Evolutionary conservation across 2,888 invertebrate species (phyloP), one percentile per base, ranked within the genome.

Genomic region (Petrolisthes cinctipes): DNA sequence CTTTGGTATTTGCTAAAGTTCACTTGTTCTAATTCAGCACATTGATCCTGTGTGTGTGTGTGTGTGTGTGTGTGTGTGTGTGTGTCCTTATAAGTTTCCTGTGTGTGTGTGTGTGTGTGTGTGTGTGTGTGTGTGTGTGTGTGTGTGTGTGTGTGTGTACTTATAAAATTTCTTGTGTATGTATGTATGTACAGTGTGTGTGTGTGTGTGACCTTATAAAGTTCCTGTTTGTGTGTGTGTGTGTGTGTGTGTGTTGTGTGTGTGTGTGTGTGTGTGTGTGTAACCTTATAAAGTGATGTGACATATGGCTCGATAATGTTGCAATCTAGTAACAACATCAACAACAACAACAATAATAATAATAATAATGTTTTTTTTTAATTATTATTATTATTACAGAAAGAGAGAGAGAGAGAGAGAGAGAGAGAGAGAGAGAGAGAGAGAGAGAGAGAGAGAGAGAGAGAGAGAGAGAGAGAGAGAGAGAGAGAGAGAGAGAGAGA

Each of bases 391-490:
- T 37, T 37, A 37, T 37, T n/a, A n/a, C n/a, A 61, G 23, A 81
- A 20, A 20, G 17, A 51, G 20, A 76, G 20, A 76, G 37, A 76
- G 37, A 76, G 37, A 37, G 37, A 76, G 51, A 76, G 11, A 51
- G 23, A 81, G 17, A 51, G 20, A 76, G 20, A 76, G 37, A 76
- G 37, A 76, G 37, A 37, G 37, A 76, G 51, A 76, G 11, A 51
- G 23, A n/a, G 17, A 51, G 20, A 76, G 20, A 76, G 37, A 76
- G 37, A 76, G 37, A 37, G 37, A 76, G 51, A 76, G 11, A 51
- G 23, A n/a, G n/a, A n/a, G n/a, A n/a, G 66, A 61, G 66, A 61
- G 73, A 73, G 73, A 73, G 20, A 73, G 20, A 76, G 53, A 51
- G 11, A 76, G 7, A 76, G 17, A 51, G 20, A 76, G 20, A 76